Evolutionary conservation across 2,113 vertebrate species (phyloP).

Genomic region (Cygnus atratus): DNA sequence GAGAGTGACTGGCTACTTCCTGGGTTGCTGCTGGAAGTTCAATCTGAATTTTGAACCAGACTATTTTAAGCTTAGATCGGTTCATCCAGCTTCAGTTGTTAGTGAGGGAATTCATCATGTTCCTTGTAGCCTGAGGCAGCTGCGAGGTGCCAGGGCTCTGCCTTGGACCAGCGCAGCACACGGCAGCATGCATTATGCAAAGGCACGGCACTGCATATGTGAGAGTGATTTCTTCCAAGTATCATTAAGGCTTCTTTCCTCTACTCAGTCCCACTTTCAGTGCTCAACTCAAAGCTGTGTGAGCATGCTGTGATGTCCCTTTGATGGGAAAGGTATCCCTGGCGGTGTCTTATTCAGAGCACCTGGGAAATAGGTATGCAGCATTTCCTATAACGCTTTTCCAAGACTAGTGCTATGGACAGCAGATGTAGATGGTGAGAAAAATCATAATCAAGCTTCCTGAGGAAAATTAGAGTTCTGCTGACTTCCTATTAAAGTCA

Average conservation of each 20-base stretch:
- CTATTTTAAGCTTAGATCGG: fast-evolving
- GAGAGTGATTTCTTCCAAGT: background rate
- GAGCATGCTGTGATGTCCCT: background rate
- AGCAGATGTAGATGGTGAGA: background rate
- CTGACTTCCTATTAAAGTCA: background rate
- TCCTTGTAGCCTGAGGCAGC: background rate
- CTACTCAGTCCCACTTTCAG: background rate
- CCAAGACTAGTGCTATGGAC: background rate
- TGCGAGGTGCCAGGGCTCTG: background rate
- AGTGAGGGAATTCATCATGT: background rate
- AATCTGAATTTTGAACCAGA: background rate
- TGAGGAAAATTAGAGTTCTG: background rate
- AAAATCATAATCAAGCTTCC: background rate
- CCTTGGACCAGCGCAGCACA: background rate
- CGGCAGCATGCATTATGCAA: background rate
- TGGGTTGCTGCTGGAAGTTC: background rate
- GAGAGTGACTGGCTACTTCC: background rate
- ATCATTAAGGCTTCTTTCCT: background rate
- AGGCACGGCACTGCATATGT: background rate
- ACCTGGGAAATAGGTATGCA: background rate
- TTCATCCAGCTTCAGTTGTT: background rate
- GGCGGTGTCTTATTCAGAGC: background rate
- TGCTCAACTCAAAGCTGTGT: background rate
- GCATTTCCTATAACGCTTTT: background rate
- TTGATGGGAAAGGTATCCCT: background rate